Conservation (phyloP, 2,113 vertebrate genomes). For the Nestor notabilis region DNA sequence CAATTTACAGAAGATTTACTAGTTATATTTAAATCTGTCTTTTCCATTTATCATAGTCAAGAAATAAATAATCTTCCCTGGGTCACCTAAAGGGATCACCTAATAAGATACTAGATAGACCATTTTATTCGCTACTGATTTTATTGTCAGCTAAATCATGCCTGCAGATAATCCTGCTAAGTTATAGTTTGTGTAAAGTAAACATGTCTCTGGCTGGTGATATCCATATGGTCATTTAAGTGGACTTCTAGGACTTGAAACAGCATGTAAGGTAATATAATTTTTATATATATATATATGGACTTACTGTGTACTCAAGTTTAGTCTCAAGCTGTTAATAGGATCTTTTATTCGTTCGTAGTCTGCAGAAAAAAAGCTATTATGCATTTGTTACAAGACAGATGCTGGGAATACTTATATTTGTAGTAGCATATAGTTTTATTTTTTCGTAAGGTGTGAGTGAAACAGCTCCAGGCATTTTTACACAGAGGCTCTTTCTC, state of each 20-base stretch:
- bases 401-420: not conserved
- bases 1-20: not conserved
- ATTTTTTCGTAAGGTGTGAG: constrained; percentile 7
- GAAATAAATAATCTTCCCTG: not conserved
- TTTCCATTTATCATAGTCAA: not conserved
- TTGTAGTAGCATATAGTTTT: not conserved
- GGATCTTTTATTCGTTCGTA: not conserved
- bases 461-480: not conserved
- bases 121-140: not conserved
- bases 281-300: not conserved
- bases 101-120: not conserved
- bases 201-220: not conserved
- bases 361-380: not conserved
- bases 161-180: not conserved
- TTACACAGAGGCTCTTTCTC: not conserved
- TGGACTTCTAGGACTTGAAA: not conserved
- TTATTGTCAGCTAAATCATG: not conserved
- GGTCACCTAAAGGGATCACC: not conserved
- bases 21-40: not conserved
- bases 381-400: not conserved
- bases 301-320: not conserved
- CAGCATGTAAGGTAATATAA: not conserved
- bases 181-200: not conserved
- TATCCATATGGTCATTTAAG: not conserved
- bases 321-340: not conserved